Percentiles rank a stretch among this genome's conserved stretches.
Evolutionary conservation across 2,113 vertebrate genomes (phyloP).

Genomic region (Jacana jacana): DNA sequence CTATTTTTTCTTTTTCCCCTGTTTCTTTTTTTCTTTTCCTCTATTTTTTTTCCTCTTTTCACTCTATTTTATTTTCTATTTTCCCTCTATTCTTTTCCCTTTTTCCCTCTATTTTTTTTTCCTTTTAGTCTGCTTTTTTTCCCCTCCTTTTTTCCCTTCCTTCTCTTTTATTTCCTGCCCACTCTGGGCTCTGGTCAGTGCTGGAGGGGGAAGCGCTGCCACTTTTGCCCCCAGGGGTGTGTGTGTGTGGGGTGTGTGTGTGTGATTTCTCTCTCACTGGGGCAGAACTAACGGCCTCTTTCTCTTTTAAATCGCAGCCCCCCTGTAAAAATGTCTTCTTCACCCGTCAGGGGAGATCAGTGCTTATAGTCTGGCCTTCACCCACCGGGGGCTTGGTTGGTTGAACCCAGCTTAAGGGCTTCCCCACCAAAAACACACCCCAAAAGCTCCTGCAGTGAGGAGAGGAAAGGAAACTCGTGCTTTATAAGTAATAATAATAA

Average conservation of each 20-base stretch:
- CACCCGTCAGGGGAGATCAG: constrained; percentile 87
- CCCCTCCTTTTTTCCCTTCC: too few relatives aligned
- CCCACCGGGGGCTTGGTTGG: constrained; percentile 80
- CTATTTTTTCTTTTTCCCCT: not conserved
- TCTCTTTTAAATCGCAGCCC: constrained; percentile 90
- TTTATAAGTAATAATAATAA: not conserved
- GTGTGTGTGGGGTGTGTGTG: not conserved
- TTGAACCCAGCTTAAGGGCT: not conserved
- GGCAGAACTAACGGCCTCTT: constrained; percentile 57
- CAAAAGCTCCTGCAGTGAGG: not conserved
- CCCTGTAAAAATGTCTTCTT: constrained; percentile 86
- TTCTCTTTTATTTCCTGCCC: not conserved
- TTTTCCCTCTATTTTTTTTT: not conserved
- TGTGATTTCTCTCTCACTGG: not conserved
- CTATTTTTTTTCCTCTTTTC: not conserved
- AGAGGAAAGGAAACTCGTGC: not conserved
- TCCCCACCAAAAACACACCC: not conserved
- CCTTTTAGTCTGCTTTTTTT: too few relatives aligned
- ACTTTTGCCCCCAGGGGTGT: rapidly evolving
- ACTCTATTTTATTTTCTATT: not conserved
- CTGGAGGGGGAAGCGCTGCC: not conserved
- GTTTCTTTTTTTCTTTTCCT: not conserved
- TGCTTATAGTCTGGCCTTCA: constrained; percentile 81
- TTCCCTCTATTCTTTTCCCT: not conserved
- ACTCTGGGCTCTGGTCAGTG: not conserved